These are phyloP conservation scores for Pongo pygmaeus DNA, from an alignment of 2,113 vertebrate genomes.

Conservation along the genomic window DNA sequence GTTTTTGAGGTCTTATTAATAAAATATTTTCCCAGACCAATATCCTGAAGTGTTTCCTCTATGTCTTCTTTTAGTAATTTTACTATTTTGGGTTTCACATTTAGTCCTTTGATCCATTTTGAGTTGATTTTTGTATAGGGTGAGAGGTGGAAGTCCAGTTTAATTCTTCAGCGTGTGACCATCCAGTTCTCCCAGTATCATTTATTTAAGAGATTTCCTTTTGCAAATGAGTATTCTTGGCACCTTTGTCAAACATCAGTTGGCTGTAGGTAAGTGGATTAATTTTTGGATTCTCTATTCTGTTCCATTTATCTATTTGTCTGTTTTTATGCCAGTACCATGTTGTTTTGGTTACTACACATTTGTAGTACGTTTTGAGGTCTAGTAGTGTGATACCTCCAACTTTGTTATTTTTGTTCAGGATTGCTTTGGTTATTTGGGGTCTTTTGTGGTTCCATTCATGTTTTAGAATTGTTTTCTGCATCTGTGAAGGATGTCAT, in stretches of 20 bases:
- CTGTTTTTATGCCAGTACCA: neutral
- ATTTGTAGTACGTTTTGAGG: neutral
- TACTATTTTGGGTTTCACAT: neutral
- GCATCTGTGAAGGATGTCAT: neutral
- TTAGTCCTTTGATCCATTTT: neutral
- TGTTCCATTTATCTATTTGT: neutral
- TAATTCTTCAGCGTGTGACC: neutral
- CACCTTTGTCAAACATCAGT: neutral
- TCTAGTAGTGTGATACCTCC: neutral
- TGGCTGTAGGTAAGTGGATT: neutral
- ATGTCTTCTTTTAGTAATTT: neutral
- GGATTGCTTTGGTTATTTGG: neutral
- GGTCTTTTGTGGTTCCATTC: neutral
- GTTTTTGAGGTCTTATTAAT: neutral
- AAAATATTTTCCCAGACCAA: neutral
- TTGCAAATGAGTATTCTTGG: neutral
- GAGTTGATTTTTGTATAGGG: neutral
- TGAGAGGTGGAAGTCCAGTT: neutral
- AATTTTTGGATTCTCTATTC: neutral
- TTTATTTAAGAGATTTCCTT: neutral
- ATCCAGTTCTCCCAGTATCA: neutral
- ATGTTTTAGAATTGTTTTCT: neutral
- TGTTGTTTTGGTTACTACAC: neutral
- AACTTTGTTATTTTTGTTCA: neutral
- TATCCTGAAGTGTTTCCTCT: neutral